Conservation (phyloP, 1,140 invertebrate species). For the Subanguina moxae region DNA sequence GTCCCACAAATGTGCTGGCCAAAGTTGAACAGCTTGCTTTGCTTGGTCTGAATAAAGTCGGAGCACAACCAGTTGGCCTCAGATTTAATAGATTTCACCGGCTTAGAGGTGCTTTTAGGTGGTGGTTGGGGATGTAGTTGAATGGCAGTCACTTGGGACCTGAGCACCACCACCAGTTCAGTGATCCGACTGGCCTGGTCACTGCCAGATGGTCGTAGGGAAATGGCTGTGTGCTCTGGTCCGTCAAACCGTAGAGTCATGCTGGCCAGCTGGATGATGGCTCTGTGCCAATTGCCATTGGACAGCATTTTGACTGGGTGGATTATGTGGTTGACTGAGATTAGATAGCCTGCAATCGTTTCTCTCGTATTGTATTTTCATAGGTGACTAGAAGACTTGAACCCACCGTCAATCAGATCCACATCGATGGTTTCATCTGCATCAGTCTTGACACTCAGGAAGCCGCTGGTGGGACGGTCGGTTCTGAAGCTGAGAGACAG, state of each 20-base stretch:
- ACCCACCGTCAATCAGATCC: conserved; percentile 8
- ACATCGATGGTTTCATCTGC: conserved; percentile 1
- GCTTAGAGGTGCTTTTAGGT: no score
- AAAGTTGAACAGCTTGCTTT: background rate
- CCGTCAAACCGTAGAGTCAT: conserved; percentile 8
- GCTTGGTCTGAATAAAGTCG: background rate
- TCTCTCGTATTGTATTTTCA: background rate
- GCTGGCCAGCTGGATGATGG: conserved; percentile 3
- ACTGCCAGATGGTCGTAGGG: background rate
- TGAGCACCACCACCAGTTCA: background rate
- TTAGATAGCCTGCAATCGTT: conserved; percentile 16
- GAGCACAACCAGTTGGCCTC: conserved; percentile 1
- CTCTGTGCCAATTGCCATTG: conserved; percentile 14
- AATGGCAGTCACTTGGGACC: conserved; percentile 8
- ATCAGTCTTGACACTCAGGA: background rate
- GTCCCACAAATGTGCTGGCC: conserved; percentile 3
- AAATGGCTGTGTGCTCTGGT: conserved; percentile 8
- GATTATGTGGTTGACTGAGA: conserved; percentile 15
- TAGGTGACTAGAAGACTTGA: background rate
- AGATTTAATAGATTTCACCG: background rate
- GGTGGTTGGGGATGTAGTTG: background rate
- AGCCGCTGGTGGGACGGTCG: background rate
- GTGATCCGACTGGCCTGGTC: background rate
- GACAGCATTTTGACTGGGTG: conserved; percentile 13
- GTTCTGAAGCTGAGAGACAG: conserved; percentile 2